phyloP scores from a whole-genome alignment of 2,797 vertebrate species.

The Tragopan temminckii region DNA sequence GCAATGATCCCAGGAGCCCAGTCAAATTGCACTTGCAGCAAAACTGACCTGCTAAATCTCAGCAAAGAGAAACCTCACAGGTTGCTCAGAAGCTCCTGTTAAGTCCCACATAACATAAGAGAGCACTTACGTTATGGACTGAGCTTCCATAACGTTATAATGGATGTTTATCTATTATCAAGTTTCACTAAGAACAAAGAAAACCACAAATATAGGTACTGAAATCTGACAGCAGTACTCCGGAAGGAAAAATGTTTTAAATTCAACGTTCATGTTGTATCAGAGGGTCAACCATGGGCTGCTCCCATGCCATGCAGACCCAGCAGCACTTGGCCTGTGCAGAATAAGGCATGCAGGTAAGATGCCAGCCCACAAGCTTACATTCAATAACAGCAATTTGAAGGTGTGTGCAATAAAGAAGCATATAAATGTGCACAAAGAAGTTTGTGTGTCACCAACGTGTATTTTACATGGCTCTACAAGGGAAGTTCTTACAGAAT shows the following conservation, averaged over 20 bases:
- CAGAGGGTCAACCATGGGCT: no score
- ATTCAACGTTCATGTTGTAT: fast-evolving
- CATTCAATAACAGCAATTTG: neutral
- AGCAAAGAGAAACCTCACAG: neutral
- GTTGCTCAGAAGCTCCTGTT: neutral
- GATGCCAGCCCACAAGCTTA: neutral
- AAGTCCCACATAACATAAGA: fast-evolving
- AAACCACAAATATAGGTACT: fast-evolving
- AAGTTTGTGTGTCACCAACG: neutral
- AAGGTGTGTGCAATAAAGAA: neutral
- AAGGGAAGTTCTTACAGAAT: neutral
- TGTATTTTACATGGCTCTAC: neutral
- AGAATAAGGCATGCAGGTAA: fast-evolving
- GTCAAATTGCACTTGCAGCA: neutral
- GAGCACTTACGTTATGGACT: no score
- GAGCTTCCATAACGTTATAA: fast-evolving
- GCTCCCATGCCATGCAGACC: no score
- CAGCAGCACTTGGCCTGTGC: neutral
- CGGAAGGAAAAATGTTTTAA: neutral
- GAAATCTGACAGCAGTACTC: neutral
- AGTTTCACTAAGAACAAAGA: neutral
- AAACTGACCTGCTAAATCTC: neutral
- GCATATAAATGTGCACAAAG: neutral
- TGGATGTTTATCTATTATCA: neutral
- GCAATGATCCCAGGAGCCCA: neutral